phyloP scores from a whole-genome alignment of 2,113 vertebrate species.

The Hippocampus barbouri region DNA sequence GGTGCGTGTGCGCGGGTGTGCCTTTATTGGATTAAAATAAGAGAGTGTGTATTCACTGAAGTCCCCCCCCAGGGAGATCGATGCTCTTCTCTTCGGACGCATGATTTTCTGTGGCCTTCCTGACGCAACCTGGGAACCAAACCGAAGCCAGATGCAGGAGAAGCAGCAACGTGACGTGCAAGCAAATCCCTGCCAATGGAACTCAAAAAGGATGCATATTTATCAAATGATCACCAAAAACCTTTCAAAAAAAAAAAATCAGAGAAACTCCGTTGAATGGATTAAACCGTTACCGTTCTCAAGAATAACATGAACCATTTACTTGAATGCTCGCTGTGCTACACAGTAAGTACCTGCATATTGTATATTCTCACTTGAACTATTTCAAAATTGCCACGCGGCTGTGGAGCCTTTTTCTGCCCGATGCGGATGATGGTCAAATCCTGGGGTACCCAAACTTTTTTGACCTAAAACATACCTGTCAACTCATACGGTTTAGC shows the following conservation, averaged over 20 bases:
- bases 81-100: not conserved
- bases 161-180: not conserved
- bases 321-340: no score
- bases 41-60: not conserved
- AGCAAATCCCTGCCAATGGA: not conserved
- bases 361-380: no score
- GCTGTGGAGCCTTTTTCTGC: no score
- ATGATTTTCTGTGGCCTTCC: not conserved
- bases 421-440: no score
- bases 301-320: no score
- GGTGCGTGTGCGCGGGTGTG: conserved; percentile 2
- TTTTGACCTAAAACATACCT: no score
- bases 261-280: not conserved
- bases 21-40: conserved; percentile 6
- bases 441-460: no score
- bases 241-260: not conserved
- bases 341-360: no score
- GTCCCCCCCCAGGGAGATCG: not conserved
- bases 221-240: not conserved
- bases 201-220: not conserved
- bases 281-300: not conserved
- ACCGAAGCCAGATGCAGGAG: not conserved
- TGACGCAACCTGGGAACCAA: not conserved
- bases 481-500: no score
- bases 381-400: no score